Percentiles rank a stretch among this genome's conserved stretches.
Conservation (phyloP, 2,113 vertebrate species). For the Hyperoodon ampullatus region DNA sequence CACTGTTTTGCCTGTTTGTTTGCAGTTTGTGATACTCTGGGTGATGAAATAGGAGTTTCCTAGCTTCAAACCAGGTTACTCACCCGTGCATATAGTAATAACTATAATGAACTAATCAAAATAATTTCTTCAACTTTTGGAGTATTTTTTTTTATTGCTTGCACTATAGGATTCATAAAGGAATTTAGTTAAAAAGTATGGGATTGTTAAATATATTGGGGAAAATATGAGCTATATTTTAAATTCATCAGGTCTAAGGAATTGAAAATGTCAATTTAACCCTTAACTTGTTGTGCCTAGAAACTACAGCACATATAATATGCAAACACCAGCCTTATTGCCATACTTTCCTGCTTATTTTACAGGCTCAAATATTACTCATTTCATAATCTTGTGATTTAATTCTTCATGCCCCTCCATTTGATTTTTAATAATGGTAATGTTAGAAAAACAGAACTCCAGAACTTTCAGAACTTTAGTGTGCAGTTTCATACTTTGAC, state of each 20-base stretch:
- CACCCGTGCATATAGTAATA: constrained; percentile 73
- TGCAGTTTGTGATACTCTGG: constrained; percentile 81
- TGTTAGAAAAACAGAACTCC: not conserved
- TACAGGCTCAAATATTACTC: constrained; percentile 55
- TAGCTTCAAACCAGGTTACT: constrained; percentile 74
- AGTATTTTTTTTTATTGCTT: constrained; percentile 78
- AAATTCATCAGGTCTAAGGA: constrained; percentile 58
- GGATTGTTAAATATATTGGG: constrained; percentile 42
- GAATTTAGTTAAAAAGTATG: constrained; percentile 76
- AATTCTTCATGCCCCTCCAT: not conserved
- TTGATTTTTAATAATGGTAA: constrained; percentile 55
- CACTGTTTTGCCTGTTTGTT: constrained; percentile 93
- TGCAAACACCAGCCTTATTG: constrained; percentile 63
- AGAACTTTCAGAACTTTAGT: constrained; percentile 34
- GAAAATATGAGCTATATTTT: constrained; percentile 60
- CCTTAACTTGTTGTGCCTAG: constrained; percentile 82
- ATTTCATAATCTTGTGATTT: constrained; percentile 61
- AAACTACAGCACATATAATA: constrained; percentile 55
- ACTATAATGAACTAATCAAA: not conserved
- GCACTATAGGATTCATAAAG: constrained; percentile 85
- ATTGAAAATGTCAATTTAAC: constrained; percentile 54
- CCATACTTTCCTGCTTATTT: constrained; percentile 52
- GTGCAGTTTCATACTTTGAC: constrained; percentile 47
- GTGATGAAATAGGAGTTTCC: constrained; percentile 78
- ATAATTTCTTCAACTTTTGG: constrained; percentile 55